Base-by-base conservation (phyloP, 1,140 invertebrate genomes). In the Papilio helenus region DNA sequence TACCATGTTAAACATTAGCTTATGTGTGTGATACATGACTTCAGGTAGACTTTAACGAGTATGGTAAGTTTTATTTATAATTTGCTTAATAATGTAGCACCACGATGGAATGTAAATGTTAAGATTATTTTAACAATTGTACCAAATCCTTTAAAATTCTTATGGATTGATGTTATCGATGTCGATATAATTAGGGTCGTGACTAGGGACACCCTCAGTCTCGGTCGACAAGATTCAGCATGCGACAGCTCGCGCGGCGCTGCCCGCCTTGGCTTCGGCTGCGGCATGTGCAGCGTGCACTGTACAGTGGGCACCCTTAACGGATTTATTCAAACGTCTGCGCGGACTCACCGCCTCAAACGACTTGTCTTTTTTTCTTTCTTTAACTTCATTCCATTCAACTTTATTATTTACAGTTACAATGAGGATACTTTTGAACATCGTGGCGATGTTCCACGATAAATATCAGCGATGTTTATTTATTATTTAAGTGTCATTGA, bases 261-360 rank as follows among this genome's bases (percentile, higher is more conserved):
- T 26, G 58, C 58, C 20, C 55, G 20, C 23, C 58, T 20, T 23
- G 20, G 58, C 74, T 55, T 73, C 79, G 18, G 80, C 73, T 77
- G 83, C 83, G 86, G 90, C 92, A 93, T 94, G 92, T 93, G 92
- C 46, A 16, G 14, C 1, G 46, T 49, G 46, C 46, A 49, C 46
- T 16, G 46, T 16, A 16, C 46, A 49, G 46, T 49, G 46, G 46
- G 46, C 84, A 81, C 86, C 85, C 89, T 89, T 94, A 94, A 94
- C 91, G 91, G 92, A 93, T 94, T 94, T 94, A 91, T 90, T 89
- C 86, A 87, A 89, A 90, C 87, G 85, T 80, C 80, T 79, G 83
- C 83, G 83, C 83, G 83, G 84, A 82, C 85, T 39, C 77, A 79
- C 76, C 74, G 74, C 74, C 74, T 76, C 58, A 58, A 76, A 76